Percentiles rank a stretch among this genome's conserved stretches.
phyloP scores from a whole-genome alignment of 2,888 invertebrate genomes.

The Xylophagus ater region DNA sequence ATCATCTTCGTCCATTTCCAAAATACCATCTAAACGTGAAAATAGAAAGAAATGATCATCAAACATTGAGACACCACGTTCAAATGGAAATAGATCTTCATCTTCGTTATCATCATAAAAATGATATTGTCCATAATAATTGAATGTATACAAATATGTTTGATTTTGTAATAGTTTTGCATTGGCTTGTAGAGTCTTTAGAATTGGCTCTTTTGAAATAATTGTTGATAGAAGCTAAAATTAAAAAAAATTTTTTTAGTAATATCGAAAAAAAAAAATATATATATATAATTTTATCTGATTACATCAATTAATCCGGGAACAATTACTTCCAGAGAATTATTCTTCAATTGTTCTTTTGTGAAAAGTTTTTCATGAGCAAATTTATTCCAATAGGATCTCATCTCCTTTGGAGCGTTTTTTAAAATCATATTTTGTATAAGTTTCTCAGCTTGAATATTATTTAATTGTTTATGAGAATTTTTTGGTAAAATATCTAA shows the following conservation, averaged over 20 bases:
- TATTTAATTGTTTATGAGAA: background rate
- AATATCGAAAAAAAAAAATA: too few relatives aligned
- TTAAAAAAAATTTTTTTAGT: too few relatives aligned
- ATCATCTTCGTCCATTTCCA: constrained; percentile 23
- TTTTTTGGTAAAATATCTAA: background rate
- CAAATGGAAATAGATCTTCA: constrained; percentile 23
- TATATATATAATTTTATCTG: too few relatives aligned
- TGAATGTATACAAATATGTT: constrained; percentile 34
- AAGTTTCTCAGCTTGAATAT: too few relatives aligned
- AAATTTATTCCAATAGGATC: too few relatives aligned
- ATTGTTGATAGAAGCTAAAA: background rate
- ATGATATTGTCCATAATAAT: constrained; percentile 25
- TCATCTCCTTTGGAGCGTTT: too few relatives aligned
- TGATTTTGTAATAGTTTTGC: background rate
- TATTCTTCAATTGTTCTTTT: too few relatives aligned
- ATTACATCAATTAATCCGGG: too few relatives aligned
- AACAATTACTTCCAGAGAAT: too few relatives aligned
- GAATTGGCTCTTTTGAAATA: background rate
- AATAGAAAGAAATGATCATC: constrained; percentile 43
- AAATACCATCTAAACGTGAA: constrained; percentile 20
- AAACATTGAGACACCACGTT: constrained; percentile 38
- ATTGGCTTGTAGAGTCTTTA: background rate
- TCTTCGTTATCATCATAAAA: constrained; percentile 14
- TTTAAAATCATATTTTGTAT: too few relatives aligned
- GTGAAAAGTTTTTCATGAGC: too few relatives aligned